Base-by-base conservation (phyloP, 2,113 vertebrate species). In the Pterocles burchelli region DNA sequence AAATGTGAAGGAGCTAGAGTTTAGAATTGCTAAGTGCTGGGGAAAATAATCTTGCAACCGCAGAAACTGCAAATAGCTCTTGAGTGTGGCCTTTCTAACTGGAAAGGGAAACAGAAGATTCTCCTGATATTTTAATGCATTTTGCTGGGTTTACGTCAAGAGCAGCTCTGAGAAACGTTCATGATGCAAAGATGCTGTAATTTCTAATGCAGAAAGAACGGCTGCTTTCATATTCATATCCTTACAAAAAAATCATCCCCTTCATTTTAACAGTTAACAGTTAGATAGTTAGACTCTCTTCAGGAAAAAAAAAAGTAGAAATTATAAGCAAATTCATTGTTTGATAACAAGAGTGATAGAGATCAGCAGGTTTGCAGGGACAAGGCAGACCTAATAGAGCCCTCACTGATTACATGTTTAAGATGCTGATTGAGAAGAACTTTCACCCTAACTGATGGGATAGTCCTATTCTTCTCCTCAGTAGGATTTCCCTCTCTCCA, bases 351-450 rank as follows among this genome's bases (percentile, higher is more conserved):
- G 11, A 2, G 36, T 36, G 70, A 55, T 13, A 22, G 71, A 61
- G 33, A 78, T 54, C 26, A 63, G 45, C 57, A 61, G 55, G 48
- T 61, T 87, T 86, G 31, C 26, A 3, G 7, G 49, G 57, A 18
- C 14, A 66, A 77, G 48, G 70, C 73, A 90, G 46, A 52, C 29
- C 58, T 68, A 71, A 68, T 10, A 58, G 80, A 62, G 52, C 72
- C 61, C 62, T 17, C 75, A 49, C 21, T 54, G 70, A 88, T 89
- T 71, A 29, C n/a, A 4, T 0, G 3, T n/a, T 87, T 77, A 52
- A 78, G 90, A 93, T 84, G 88, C 80, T 94, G 96, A 93, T 82
- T 93, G 86, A 72, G 85, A 74, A 78, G 94, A 94, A 84, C 95
- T 94, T 94, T 88, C 80, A 84, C 93, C 70, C 52, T 4, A 49